Conservation (phyloP, 30 jellyfish, hydroid and myxozoan genomes). For the Pseudorhiza aurosa region DNA sequence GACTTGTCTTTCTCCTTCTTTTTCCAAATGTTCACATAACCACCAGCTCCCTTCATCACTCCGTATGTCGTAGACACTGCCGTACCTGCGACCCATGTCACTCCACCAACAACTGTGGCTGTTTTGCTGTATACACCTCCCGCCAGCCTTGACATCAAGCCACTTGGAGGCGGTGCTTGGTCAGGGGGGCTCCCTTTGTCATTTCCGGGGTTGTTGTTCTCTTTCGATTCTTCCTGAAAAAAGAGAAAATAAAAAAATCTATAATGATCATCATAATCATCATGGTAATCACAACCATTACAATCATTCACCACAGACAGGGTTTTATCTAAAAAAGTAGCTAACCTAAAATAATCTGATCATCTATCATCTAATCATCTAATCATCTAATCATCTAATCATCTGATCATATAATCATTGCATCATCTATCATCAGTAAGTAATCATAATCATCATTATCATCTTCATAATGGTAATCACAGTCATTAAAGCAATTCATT, state of each 20-base stretch:
- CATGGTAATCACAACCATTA: too few relatives aligned
- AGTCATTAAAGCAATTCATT: too few relatives aligned
- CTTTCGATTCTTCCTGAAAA: constrained; percentile 36
- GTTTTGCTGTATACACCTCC: constrained; percentile 79
- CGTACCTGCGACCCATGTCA: constrained; percentile 70
- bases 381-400: too few relatives aligned
- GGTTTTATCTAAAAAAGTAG: too few relatives aligned
- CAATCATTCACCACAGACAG: too few relatives aligned
- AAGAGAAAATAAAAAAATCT: neutral
- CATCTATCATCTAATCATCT: too few relatives aligned
- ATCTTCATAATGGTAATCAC: too few relatives aligned
- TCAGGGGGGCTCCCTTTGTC: neutral
- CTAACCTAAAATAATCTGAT: too few relatives aligned
- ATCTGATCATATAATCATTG: too few relatives aligned
- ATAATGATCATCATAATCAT: too few relatives aligned
- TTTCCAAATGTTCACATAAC: constrained; percentile 57
- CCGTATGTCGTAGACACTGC: constrained; percentile 70
- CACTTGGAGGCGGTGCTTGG: constrained; percentile 43
- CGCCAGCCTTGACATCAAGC: constrained; percentile 56
- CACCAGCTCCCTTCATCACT: constrained; percentile 63
- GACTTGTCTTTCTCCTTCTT: constrained; percentile 57
- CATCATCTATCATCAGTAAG: too few relatives aligned
- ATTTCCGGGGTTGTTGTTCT: constrained; percentile 17
- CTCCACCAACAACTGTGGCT: constrained; percentile 81
- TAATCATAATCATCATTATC: too few relatives aligned